Conservation (phyloP, 2,113 vertebrate genomes). For the Zosterops japonicus region DNA sequence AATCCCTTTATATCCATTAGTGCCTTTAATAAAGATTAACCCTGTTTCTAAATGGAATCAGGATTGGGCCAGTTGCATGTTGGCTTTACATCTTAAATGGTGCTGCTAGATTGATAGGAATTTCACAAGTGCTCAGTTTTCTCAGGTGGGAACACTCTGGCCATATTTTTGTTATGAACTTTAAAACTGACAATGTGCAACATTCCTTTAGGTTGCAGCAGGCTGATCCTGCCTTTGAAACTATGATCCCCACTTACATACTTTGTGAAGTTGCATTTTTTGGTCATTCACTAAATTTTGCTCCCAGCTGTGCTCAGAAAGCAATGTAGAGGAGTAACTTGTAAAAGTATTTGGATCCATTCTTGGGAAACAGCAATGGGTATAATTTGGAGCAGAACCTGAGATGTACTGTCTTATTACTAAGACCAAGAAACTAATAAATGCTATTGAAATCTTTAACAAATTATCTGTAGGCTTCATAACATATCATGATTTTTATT, state of each 20-base stretch:
- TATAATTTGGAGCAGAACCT: neutral
- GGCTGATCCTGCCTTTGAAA: neutral
- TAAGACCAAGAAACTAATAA: neutral
- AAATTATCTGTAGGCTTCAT: neutral
- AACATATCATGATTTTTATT: accelerated
- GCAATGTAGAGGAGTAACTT: neutral
- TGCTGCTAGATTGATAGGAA: neutral
- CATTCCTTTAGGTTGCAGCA: neutral
- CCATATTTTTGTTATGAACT: neutral
- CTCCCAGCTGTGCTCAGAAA: neutral
- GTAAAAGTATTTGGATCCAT: neutral
- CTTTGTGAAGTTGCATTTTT: neutral
- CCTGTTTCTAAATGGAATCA: neutral
- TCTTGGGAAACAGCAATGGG: neutral
- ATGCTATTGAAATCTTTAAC: neutral
- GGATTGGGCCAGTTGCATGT: neutral
- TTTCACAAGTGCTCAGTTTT: neutral
- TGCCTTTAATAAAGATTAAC: neutral
- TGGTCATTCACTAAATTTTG: neutral
- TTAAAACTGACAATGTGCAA: neutral
- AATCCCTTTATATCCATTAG: neutral
- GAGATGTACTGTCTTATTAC: neutral
- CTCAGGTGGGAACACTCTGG: neutral
- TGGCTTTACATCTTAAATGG: neutral
- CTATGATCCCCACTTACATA: accelerated